A percentile compares a stretch with the other conserved stretches of the same genome.
phyloP scores from a whole-genome alignment of 2,888 invertebrate species.

The Orthosia gracilis region DNA sequence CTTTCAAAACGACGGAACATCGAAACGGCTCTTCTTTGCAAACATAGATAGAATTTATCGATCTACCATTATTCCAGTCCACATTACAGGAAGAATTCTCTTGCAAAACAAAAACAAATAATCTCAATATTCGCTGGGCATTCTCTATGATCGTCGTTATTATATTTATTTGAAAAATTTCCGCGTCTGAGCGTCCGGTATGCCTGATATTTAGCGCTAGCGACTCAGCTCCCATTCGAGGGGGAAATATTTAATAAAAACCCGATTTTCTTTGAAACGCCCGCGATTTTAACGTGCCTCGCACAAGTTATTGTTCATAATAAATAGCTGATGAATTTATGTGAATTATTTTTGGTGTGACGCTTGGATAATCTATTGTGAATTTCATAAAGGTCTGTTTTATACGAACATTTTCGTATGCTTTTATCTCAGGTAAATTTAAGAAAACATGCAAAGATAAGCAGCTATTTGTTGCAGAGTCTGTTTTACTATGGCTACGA shows the following conservation, averaged over 20 bases:
- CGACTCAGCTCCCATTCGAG: conserved; percentile 68
- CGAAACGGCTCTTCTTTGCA: no score
- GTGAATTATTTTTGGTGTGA: conserved; percentile 52
- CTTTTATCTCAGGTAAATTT: neutral
- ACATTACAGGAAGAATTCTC: conserved; percentile 34
- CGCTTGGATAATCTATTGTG: conserved; percentile 9
- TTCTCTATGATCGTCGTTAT: conserved; percentile 72
- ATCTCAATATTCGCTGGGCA: conserved; percentile 64
- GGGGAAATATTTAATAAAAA: conserved; percentile 76
- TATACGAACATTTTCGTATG: accelerated
- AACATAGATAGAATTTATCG: conserved; percentile 1
- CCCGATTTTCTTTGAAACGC: conserved; percentile 73
- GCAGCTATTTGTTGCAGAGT: neutral
- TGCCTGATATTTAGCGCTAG: conserved; percentile 73
- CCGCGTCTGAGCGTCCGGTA: conserved; percentile 72
- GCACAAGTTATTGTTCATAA: conserved; percentile 67
- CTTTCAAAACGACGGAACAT: no score
- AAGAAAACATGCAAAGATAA: neutral
- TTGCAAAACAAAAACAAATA: conserved; percentile 60
- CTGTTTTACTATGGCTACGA: no score
- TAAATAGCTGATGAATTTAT: conserved; percentile 61
- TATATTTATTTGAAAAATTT: conserved; percentile 76
- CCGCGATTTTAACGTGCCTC: conserved; percentile 70
- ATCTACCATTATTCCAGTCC: conserved; percentile 26
- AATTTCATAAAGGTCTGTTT: neutral